Evolutionary conservation across 64 coral and sea anemone genomes (phyloP).

Genomic region (Exaiptasia diaphana): DNA sequence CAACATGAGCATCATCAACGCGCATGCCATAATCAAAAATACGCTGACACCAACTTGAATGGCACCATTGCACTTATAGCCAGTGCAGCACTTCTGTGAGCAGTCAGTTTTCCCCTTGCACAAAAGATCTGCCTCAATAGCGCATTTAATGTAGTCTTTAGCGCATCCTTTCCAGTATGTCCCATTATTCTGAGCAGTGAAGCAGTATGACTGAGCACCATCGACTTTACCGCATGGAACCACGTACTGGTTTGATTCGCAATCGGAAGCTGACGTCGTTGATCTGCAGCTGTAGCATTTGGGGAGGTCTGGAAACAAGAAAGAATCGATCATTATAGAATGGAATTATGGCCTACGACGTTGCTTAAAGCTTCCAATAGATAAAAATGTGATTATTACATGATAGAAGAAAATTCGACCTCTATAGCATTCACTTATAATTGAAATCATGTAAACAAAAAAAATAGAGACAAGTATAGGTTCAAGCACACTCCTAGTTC

Average conservation of each 20-base stretch:
- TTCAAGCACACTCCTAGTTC: no score
- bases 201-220: neutral
- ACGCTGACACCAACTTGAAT: neutral
- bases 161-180: neutral
- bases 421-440: no score
- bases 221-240: neutral
- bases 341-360: no score
- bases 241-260: neutral
- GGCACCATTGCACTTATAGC: neutral
- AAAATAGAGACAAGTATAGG: no score
- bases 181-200: neutral
- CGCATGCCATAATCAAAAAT: neutral
- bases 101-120: neutral
- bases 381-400: no score
- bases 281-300: neutral
- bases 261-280: neutral
- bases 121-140: neutral
- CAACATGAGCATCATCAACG: neutral
- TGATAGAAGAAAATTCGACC: no score
- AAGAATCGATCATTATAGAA: neutral
- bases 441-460: no score
- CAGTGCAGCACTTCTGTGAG: neutral
- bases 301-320: neutral
- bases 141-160: neutral
- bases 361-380: no score